These are phyloP conservation scores for Drosophila neocordata DNA, from an alignment of 1,140 invertebrate species.

Conservation along the genomic window DNA sequence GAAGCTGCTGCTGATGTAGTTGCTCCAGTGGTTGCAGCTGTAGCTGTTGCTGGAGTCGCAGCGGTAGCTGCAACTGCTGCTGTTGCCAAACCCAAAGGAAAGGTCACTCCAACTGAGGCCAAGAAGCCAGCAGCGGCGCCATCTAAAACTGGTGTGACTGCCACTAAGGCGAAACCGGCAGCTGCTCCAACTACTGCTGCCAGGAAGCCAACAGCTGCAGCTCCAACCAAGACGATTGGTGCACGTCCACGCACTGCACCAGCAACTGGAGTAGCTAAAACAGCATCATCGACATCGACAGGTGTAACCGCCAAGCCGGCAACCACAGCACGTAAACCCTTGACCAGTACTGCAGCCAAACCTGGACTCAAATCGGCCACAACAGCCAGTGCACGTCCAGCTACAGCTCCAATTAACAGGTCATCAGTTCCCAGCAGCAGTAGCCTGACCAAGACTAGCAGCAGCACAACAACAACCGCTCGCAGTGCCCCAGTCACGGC, in stretches of 20 bases:
- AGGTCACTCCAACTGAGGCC: conserved; percentile 35
- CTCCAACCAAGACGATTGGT: conserved; percentile 13
- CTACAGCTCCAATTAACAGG: conserved; percentile 3
- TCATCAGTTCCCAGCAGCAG: neutral
- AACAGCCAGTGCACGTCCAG: conserved; percentile 6
- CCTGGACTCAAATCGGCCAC: conserved; percentile 31
- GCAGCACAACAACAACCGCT: conserved; percentile 14
- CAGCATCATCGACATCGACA: conserved; percentile 12
- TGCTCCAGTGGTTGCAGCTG: conserved; percentile 27
- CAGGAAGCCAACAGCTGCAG: neutral
- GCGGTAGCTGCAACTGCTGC: conserved; percentile 12
- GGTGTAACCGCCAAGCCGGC: conserved; percentile 26
- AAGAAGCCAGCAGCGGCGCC: conserved; percentile 44
- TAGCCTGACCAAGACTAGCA: conserved; percentile 26
- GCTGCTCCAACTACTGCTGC: conserved; percentile 1
- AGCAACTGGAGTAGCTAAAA: conserved; percentile 31
- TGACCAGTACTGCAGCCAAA: conserved; percentile 48
- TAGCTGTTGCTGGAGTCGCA: neutral
- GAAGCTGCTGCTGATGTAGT: conserved; percentile 28
- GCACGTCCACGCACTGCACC: conserved; percentile 71
- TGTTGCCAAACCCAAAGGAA: conserved; percentile 29
- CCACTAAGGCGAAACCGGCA: conserved; percentile 39
- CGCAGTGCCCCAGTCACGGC: conserved; percentile 19
- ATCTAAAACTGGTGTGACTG: conserved; percentile 15
- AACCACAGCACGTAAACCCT: conserved; percentile 45